phyloP scores from a whole-genome alignment of 2,888 invertebrate species.

The Sisyra nigra region DNA sequence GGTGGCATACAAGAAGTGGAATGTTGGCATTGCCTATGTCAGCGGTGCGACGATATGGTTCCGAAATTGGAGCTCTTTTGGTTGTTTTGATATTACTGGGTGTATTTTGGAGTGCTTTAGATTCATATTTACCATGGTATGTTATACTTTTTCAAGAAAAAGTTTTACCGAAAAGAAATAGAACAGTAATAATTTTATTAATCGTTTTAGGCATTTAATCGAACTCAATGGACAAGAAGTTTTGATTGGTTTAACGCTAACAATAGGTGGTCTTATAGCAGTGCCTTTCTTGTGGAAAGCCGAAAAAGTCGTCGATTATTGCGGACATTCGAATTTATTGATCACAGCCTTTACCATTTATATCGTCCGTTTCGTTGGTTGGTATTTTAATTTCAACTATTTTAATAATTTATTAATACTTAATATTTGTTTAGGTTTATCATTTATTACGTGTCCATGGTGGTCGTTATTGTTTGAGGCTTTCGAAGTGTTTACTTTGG shows the following conservation, averaged over 20 bases:
- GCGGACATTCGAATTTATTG: conserved; percentile 67
- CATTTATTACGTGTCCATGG: conserved; percentile 38
- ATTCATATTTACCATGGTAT: conserved; percentile 59
- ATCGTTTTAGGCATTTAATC: conserved; percentile 38
- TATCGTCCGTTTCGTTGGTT: conserved; percentile 57
- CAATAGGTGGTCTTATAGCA: conserved; percentile 51
- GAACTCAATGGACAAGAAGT: conserved; percentile 37
- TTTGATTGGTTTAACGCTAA: conserved; percentile 47
- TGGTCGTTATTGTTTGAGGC: conserved; percentile 53
- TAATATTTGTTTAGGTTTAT: conserved; percentile 30
- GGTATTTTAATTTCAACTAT: conserved; percentile 12
- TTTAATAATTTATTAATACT: background rate
- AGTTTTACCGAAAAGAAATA: no score
- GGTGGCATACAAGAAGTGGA: conserved; percentile 72
- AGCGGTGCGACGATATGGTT: conserved; percentile 54
- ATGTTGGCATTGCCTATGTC: conserved; percentile 67
- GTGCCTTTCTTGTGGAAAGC: conserved; percentile 58
- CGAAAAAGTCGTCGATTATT: conserved; percentile 68
- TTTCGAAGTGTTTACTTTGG: conserved; percentile 59
- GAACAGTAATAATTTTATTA: background rate
- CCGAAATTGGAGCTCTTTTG: conserved; percentile 54
- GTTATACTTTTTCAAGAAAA: conserved; percentile 12
- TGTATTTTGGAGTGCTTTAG: conserved; percentile 64
- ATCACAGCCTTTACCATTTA: conserved; percentile 70
- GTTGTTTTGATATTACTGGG: conserved; percentile 55